Conservation (phyloP, 1,140 invertebrate species). For the Drepana arcuata region DNA sequence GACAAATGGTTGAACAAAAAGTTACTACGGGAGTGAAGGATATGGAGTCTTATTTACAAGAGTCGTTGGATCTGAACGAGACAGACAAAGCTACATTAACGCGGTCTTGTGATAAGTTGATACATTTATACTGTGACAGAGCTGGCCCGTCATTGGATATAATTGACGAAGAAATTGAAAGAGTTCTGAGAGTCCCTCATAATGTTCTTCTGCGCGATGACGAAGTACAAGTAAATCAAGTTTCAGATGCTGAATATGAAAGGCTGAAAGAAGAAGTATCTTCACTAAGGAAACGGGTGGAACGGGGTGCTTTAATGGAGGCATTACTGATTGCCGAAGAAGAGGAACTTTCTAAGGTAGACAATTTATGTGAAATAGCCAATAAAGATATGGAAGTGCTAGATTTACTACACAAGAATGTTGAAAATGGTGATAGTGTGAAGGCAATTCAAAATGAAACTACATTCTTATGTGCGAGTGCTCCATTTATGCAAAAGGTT, state of each 20-base stretch:
- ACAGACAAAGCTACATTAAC: constrained; percentile 48
- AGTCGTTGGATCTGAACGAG: constrained; percentile 47
- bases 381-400: constrained; percentile 54
- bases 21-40: constrained; percentile 43
- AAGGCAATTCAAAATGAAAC: constrained; percentile 38
- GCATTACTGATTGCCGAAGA: constrained; percentile 48
- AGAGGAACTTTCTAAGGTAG: constrained; percentile 43
- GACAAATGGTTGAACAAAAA: constrained; percentile 64
- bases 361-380: constrained; percentile 50
- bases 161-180: constrained; percentile 54
- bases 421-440: constrained; percentile 25
- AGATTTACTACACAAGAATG: constrained; percentile 41
- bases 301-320: constrained; percentile 54
- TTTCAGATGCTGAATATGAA: constrained; percentile 41
- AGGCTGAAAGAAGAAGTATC: constrained; percentile 46
- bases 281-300: constrained; percentile 36
- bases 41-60: constrained; percentile 47
- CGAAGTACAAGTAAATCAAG: constrained; percentile 42
- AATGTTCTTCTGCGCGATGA: constrained; percentile 54
- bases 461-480: constrained; percentile 41
- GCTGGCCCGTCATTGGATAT: constrained; percentile 37
- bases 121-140: constrained; percentile 44
- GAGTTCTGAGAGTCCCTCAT: constrained; percentile 39
- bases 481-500: constrained; percentile 32
- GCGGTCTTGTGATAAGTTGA: constrained; percentile 45